Evolutionary conservation across 2,113 vertebrate genomes (phyloP).

Genomic region (Telmatochromis brichardi): DNA sequence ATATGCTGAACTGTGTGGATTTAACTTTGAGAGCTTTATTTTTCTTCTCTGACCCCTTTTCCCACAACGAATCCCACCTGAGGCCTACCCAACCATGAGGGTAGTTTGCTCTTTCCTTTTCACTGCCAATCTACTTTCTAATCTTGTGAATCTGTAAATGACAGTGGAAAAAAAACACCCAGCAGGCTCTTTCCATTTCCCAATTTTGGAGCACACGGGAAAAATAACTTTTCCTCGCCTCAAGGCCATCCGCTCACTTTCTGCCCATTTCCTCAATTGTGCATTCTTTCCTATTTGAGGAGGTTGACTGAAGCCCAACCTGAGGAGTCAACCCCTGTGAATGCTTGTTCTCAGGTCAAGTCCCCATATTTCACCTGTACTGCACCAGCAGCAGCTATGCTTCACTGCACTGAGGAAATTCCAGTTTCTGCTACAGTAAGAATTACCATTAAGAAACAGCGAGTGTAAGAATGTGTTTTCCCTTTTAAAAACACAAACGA

Average conservation of each 20-base stretch:
- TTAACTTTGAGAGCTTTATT: not conserved
- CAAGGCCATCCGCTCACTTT: conserved; percentile 4
- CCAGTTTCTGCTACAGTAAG: not conserved
- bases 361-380: not conserved
- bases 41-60: not conserved
- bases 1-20: not conserved
- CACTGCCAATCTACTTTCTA: conserved; percentile 36
- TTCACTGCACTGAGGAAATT: not conserved
- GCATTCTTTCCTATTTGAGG: conserved; percentile 26
- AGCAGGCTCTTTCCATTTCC: conserved; percentile 38
- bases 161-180: not conserved
- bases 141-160: conserved; percentile 18
- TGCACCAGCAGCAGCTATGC: not conserved
- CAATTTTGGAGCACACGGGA: conserved; percentile 10
- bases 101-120: not conserved
- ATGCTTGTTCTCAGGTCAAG: not conserved
- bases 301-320: conserved; percentile 6
- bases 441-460: not conserved
- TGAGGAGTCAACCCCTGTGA: not conserved
- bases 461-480: not conserved
- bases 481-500: not conserved
- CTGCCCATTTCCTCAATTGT: not conserved
- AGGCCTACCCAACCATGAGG: conserved; percentile 1
- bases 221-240: not conserved
- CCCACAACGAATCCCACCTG: not conserved